Conservation (phyloP, 2,797 vertebrate species). For the Brachyalestes nurse region DNA sequence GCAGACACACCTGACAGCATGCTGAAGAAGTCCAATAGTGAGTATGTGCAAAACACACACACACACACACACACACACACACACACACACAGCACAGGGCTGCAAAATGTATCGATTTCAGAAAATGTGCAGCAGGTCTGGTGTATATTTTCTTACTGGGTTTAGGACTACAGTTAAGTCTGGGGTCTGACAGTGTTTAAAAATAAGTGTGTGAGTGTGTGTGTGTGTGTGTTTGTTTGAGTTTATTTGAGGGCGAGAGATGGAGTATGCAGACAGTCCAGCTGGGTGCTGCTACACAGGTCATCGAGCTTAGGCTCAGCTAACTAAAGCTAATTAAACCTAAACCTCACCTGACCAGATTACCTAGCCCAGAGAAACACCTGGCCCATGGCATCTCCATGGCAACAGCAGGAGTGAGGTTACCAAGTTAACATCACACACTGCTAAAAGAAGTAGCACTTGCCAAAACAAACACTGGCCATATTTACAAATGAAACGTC, state of each 20-base stretch:
- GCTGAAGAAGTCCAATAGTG: no score
- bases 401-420: background rate
- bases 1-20: no score
- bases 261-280: background rate
- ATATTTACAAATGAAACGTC: no score
- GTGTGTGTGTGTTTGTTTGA: background rate
- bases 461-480: no score
- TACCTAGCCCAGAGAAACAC: constrained; percentile 3
- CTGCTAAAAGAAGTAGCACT: no score
- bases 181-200: background rate
- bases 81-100: no score
- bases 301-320: background rate
- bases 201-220: background rate
- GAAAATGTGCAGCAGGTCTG: no score
- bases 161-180: no score
- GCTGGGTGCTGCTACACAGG: background rate
- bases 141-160: no score
- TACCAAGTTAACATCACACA: background rate
- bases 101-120: no score
- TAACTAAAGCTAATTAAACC: constrained; percentile 41
- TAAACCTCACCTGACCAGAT: constrained; percentile 41
- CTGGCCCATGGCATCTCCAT: background rate
- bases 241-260: background rate
- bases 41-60: no score
- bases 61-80: no score